Percentiles rank a stretch among this genome's conserved stretches.
phyloP scores from a whole-genome alignment of 2,888 invertebrate genomes.

The Chesias legatella region DNA sequence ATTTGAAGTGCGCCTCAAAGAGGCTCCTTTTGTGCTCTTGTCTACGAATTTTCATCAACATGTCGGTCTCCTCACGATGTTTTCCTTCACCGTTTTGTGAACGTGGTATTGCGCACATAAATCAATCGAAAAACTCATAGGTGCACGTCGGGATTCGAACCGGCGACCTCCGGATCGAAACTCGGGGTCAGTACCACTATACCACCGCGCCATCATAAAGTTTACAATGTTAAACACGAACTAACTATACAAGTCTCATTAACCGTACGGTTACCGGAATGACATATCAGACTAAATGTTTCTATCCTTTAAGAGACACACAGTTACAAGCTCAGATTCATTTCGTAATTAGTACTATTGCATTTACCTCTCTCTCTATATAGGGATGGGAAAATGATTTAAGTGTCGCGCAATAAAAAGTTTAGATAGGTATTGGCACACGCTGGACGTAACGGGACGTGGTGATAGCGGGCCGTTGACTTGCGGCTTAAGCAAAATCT shows the following conservation, averaged over 20 bases:
- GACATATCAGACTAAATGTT: constrained; percentile 73
- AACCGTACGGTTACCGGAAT: constrained; percentile 69
- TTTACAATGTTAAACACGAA: constrained; percentile 64
- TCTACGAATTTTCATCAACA: too few species aligned
- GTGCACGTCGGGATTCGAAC: too few species aligned
- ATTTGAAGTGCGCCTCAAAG: too few species aligned
- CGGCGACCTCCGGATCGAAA: too few species aligned
- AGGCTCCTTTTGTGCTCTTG: too few species aligned
- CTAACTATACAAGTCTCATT: constrained; percentile 66
- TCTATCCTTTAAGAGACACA: constrained; percentile 67
- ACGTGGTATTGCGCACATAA: too few species aligned
- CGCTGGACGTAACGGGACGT: background rate
- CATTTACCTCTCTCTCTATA: constrained; percentile 44
- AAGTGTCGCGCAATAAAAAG: constrained; percentile 45
- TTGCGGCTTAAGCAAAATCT: too few species aligned
- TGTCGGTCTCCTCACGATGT: too few species aligned
- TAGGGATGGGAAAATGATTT: constrained; percentile 46
- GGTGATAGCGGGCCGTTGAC: background rate
- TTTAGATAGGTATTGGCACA: constrained; percentile 15
- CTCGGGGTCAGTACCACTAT: too few species aligned
- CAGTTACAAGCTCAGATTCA: constrained; percentile 58
- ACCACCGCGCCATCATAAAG: too few species aligned
- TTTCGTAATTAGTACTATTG: constrained; percentile 69
- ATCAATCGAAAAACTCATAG: too few species aligned
- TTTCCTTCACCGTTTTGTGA: too few species aligned